Conservation (phyloP, 2,888 invertebrate species). For the Drosophila stalkeri region DNA sequence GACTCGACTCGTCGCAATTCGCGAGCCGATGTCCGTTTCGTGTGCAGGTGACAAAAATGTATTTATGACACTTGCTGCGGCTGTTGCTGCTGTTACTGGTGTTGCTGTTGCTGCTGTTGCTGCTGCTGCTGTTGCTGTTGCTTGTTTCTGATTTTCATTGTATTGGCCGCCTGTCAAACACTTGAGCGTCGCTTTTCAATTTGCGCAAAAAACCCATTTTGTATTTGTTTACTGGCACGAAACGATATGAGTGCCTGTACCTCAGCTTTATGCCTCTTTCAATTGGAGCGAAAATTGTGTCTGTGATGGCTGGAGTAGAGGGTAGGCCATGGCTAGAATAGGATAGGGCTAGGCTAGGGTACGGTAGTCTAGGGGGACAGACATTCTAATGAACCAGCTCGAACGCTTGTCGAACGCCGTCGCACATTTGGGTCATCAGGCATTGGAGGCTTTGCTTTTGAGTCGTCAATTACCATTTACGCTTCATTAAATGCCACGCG, state of each 20-base stretch:
- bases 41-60: slow-evolving; percentile 64
- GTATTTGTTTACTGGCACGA: slow-evolving; percentile 73
- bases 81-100: slow-evolving; percentile 32
- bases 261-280: slow-evolving; percentile 37
- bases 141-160: slow-evolving; percentile 45
- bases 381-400: slow-evolving; percentile 72
- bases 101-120: slow-evolving; percentile 31
- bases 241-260: slow-evolving; percentile 64
- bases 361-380: background rate
- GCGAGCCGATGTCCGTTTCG: slow-evolving; percentile 22
- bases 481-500: slow-evolving; percentile 76
- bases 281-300: slow-evolving; percentile 33
- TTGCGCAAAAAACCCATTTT: slow-evolving; percentile 39
- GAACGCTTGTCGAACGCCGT: slow-evolving; percentile 48
- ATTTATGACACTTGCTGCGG: slow-evolving; percentile 57
- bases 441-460: slow-evolving; percentile 43
- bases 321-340: background rate
- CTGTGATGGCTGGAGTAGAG: background rate
- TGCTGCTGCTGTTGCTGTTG: slow-evolving; percentile 24
- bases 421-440: slow-evolving; percentile 73
- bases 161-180: slow-evolving; percentile 33
- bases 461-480: slow-evolving; percentile 80
- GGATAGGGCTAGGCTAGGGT: background rate
- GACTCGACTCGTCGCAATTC: background rate
- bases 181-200: slow-evolving; percentile 52